Evolutionary conservation across 1,140 invertebrate genomes (phyloP), one percentile per base, ranked within the genome.

Genomic region (Holcopasites calliopsidis): DNA sequence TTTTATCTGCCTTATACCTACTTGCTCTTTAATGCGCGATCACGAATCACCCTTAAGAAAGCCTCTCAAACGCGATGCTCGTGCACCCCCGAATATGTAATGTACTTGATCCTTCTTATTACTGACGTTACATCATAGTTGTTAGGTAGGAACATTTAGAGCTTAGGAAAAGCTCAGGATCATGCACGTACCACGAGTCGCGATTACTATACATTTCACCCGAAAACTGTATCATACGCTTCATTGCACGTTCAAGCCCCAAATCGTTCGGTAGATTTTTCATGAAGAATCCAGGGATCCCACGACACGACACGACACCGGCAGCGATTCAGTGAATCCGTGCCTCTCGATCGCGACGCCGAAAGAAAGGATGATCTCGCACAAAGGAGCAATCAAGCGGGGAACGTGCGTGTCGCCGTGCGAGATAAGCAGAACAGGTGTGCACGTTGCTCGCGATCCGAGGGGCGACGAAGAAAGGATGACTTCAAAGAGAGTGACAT

Each of bases 11-110:
- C 13, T 26, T 28, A 16, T 26, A 31, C 50, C 42, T 31, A 26
- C 11, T 28, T 16, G 42, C 23, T 35, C 33, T 33, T 40, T 71
- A 62, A 71, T 50, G 57, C 57, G 57, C 57, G 33, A 71, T 62
- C 57, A 71, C 66, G 23, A 50, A 33, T 16, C 38, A 44, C 31
- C 26, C 35, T 21, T 13, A 40, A n/a, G 8, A 2, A 23, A 38
- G 35, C 62, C 33, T 35, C 60, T 23, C 31, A 2, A 62, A 16
- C 55, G 7, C 5, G 18, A 18, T 10, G 18, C 44, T 50, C 18
- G 0, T 10, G 7, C 26, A 16, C 23, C 54, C 23, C 1, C 21
- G 40, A 62, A 62, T 62, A 62, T 40, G 38, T 55, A 11, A 44
- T 3, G 21, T 33, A 13, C 16, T n/a, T 1, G 64, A 52, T 54